These are phyloP conservation scores for Erythrolamprus reginae DNA, from an alignment of 2,113 vertebrate genomes.

Conservation along the genomic window DNA sequence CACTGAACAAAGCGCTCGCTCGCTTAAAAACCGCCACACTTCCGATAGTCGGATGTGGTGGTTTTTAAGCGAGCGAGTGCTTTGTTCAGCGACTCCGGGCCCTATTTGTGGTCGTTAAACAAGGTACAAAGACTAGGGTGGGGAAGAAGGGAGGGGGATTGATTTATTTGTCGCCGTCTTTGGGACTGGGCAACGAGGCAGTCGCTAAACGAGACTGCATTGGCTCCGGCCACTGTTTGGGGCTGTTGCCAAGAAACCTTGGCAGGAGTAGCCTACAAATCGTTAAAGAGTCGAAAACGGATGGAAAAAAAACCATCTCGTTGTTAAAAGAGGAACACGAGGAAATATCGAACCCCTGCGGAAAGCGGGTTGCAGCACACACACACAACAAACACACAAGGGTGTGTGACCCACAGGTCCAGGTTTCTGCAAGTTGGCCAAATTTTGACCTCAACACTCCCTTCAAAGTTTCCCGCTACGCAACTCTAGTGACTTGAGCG, in stretches of 20 bases:
- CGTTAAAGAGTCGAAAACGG: background rate
- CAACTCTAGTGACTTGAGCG: background rate
- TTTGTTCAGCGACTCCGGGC: too few species aligned
- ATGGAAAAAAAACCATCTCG: too few species aligned
- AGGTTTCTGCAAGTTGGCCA: background rate
- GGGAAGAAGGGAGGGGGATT: too few species aligned
- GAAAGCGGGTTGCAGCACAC: fast-evolving
- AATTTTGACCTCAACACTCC: background rate
- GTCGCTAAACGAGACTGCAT: background rate
- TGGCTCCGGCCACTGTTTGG: background rate
- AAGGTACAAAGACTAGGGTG: background rate
- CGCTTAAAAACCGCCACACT: background rate
- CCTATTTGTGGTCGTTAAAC: too few species aligned
- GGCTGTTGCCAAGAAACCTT: background rate
- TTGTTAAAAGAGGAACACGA: too few species aligned
- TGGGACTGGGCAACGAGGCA: background rate
- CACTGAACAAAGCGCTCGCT: background rate
- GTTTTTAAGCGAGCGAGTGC: too few species aligned
- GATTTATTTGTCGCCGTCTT: background rate
- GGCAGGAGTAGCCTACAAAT: background rate
- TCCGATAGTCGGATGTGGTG: too few species aligned
- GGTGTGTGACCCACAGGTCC: background rate
- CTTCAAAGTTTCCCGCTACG: background rate
- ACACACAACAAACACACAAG: background rate
- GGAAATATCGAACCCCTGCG: too few species aligned